Conservation (phyloP, 2,113 vertebrate genomes). For the Fulica atra region DNA sequence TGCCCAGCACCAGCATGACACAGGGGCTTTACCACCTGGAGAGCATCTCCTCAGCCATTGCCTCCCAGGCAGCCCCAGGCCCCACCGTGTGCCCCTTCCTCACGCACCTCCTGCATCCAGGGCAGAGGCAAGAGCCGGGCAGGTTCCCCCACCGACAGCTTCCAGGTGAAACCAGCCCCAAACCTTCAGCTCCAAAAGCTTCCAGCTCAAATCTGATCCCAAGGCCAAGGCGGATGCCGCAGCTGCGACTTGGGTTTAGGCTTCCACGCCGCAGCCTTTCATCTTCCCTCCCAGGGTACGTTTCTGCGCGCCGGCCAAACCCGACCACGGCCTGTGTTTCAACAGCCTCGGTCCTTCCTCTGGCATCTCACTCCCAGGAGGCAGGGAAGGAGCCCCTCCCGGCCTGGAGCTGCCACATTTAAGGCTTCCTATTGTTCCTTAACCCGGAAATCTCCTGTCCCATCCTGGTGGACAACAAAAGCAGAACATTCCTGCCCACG, state of each 20-base stretch:
- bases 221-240: neutral
- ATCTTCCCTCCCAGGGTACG: neutral
- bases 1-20: accelerated
- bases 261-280: neutral
- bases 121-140: neutral
- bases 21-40: neutral
- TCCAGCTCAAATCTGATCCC: neutral
- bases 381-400: neutral
- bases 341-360: neutral
- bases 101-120: neutral
- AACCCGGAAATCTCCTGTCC: neutral
- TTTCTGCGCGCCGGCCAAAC: neutral
- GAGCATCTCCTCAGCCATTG: neutral
- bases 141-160: neutral
- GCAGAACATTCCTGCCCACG: neutral
- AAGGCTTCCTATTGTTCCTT: neutral
- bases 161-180: neutral
- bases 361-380: neutral
- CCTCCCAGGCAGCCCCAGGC: neutral
- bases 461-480: neutral
- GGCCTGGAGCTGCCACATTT: accelerated
- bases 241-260: neutral
- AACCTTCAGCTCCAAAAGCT: neutral
- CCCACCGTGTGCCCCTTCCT: neutral
- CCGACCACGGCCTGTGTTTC: neutral